Conservation (phyloP, 2,797 vertebrate genomes). For the Morelia viridis region DNA sequence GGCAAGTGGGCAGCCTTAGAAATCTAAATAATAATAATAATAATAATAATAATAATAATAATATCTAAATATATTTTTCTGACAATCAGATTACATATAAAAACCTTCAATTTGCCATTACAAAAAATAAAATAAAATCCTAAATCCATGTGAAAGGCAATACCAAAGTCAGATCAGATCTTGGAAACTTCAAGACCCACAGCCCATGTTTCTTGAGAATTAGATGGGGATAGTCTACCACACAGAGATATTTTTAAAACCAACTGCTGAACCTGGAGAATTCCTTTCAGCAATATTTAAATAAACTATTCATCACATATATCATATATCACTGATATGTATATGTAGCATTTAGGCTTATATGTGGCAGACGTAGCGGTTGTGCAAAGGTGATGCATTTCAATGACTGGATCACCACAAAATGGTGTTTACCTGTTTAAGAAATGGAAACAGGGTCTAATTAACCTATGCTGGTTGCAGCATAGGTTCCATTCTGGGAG, state of each 20-base stretch:
- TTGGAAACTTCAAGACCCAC: neutral
- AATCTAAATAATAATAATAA: neutral
- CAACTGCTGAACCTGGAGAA: neutral
- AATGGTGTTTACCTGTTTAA: constrained; percentile 76
- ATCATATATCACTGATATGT: neutral
- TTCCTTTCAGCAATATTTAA: neutral
- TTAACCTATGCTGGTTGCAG: constrained; percentile 78
- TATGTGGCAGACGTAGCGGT: constrained; percentile 59
- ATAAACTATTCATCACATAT: constrained; percentile 53
- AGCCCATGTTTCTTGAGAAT: too few relatives aligned
- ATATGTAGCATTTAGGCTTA: neutral
- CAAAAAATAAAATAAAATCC: neutral
- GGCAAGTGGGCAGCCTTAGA: neutral
- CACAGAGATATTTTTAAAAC: neutral
- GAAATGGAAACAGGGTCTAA: constrained; percentile 75
- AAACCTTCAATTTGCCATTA: neutral
- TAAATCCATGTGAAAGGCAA: neutral
- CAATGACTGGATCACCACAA: constrained; percentile 64
- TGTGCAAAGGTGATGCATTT: constrained; percentile 54
- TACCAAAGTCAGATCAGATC: neutral
- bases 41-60: too few relatives aligned
- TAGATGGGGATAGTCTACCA: neutral
- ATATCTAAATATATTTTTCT: neutral
- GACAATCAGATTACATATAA: neutral
- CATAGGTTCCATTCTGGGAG: constrained; percentile 78